Conservation (phyloP, 2,888 invertebrate species). For the Conistra vaccinii region DNA sequence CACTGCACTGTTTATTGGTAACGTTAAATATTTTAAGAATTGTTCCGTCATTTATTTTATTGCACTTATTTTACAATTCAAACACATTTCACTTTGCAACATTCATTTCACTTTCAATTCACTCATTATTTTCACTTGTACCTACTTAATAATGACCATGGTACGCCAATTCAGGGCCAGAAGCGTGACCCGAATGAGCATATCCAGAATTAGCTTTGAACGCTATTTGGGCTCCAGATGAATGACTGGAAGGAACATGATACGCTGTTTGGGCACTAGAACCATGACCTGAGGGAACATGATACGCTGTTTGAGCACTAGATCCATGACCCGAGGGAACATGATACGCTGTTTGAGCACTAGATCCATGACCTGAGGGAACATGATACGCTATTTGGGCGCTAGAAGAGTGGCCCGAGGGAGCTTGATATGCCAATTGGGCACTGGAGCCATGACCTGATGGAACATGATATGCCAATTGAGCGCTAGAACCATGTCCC, state of each 20-base stretch:
- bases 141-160: constrained; percentile 19
- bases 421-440: neutral
- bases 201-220: constrained; percentile 21
- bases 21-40: neutral
- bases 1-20: neutral
- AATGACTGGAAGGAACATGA: constrained; percentile 20
- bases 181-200: constrained; percentile 23
- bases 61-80: constrained; percentile 8
- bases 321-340: constrained; percentile 10
- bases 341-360: constrained; percentile 12
- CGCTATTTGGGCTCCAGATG: constrained; percentile 9
- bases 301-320: neutral
- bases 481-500: neutral
- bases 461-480: neutral
- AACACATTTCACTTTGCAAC: constrained; percentile 3
- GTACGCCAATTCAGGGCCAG: constrained; percentile 15
- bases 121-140: neutral
- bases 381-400: constrained; percentile 17
- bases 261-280: neutral
- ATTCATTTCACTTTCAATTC: constrained; percentile 14
- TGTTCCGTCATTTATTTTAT: constrained; percentile 20
- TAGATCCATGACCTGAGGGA: neutral
- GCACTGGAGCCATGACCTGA: neutral
- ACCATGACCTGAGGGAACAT: neutral
- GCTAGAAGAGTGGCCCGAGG: neutral